Conservation (phyloP, 2,888 invertebrate genomes). For the Cheilosia pagana region DNA sequence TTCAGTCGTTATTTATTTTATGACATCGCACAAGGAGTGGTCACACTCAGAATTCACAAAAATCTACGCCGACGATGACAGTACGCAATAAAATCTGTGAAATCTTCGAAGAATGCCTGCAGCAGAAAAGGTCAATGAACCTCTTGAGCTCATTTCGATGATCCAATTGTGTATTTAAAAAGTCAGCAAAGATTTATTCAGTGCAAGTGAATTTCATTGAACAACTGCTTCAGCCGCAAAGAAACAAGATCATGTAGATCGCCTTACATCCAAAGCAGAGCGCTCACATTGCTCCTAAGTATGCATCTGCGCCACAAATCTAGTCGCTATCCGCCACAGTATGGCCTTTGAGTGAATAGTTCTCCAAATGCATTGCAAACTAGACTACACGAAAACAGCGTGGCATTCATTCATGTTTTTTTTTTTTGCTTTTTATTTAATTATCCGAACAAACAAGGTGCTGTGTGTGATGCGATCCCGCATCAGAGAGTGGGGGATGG, state of each 20-base stretch:
- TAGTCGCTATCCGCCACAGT: constrained; percentile 32
- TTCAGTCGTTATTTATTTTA: too few species aligned
- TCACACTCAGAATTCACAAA: too few species aligned
- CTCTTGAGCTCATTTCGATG: neutral
- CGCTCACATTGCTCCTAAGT: too few species aligned
- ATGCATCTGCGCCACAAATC: constrained; percentile 28
- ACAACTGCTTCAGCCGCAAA: neutral
- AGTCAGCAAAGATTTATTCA: neutral
- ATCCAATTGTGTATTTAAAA: neutral
- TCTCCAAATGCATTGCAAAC: constrained; percentile 6
- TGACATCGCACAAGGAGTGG: too few species aligned
- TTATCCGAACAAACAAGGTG: constrained; percentile 67
- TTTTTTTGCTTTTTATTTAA: constrained; percentile 46
- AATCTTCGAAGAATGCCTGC: too few species aligned
- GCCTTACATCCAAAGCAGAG: neutral
- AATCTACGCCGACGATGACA: too few species aligned
- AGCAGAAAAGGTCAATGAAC: too few species aligned
- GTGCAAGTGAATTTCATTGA: neutral
- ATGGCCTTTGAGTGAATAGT: constrained; percentile 29
- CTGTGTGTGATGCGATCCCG: constrained; percentile 23
- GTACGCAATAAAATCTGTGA: too few species aligned
- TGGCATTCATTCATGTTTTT: constrained; percentile 55
- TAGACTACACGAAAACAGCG: constrained; percentile 44
- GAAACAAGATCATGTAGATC: constrained; percentile 16
- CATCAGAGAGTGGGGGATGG: neutral